Base-by-base conservation (phyloP, 2,888 invertebrate genomes). In the Tachina grossa region DNA sequence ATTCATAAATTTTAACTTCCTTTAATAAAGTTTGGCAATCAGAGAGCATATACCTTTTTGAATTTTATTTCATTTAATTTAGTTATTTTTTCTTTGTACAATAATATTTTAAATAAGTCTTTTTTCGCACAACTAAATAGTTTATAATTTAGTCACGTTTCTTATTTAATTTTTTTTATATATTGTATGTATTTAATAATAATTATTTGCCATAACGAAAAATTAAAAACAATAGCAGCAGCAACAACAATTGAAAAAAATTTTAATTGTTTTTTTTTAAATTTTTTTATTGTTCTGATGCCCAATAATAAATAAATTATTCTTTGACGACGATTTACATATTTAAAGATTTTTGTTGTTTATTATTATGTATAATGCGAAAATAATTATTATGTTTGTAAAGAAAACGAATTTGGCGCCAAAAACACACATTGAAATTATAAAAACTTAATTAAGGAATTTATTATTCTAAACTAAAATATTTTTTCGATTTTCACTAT, bases 91-190 rank as follows among this genome's bases (percentile, higher is more conserved):
- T 53, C 41, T 77, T 66, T 68, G n/a, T 63, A 51, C 43, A 53
- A 78, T 31, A 55, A 8, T 14, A 11, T 31, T 75, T 39, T 53
- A 14, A 51, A 71, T 13, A 51, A 11, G 9, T 19, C 1, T 31
- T 61, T 59, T 61, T 53, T 55, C n/a, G 51, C 59, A 31, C 1
- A 63, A 19, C 19, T 22, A 45, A 72, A 55, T 11, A 41, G 9
- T 84, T 79, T 75, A 79, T 71, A 85, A 59, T 83, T 76, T 83
- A 63, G 83, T 83, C 85, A 85, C 85, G 85, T 85, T 71, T 85
- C 1, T 76, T 63, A 79, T 79, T 63, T 53, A 74, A 39, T 75
- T 68, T 59, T 41, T 31, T 31, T 31, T 31, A 0, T 31, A n/a
- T 41, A 63, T 69, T 75, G 53, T 49, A 39, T 65, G 53, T 19